phyloP scores from a whole-genome alignment of 2,113 vertebrate genomes.

The Ciconia boyciana region DNA sequence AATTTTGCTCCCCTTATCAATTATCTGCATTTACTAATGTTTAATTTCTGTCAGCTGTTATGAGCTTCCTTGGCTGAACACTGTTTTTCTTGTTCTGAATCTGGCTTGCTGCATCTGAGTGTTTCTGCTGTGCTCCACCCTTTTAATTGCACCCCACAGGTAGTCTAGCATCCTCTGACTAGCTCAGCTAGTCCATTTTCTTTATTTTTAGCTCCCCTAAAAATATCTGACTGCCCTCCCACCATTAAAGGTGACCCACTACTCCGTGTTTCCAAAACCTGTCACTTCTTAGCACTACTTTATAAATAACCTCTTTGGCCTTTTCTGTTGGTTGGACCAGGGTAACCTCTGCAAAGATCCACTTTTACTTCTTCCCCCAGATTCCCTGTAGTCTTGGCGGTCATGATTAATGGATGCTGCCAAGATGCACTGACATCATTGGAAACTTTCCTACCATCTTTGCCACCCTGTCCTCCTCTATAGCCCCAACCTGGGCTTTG shows the following conservation, averaged over 20 bases:
- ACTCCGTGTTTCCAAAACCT: background rate
- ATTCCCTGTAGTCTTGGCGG: background rate
- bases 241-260: background rate
- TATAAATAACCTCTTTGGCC: background rate
- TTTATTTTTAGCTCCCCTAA: constrained; percentile 40
- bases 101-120: background rate
- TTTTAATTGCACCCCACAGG: constrained; percentile 22
- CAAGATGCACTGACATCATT: background rate
- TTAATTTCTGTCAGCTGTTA: background rate
- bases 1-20: background rate
- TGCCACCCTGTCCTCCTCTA: background rate
- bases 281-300: background rate
- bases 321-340: background rate
- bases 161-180: constrained; percentile 15
- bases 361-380: background rate
- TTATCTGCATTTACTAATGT: background rate
- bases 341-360: background rate
- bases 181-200: constrained; percentile 11
- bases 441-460: background rate
- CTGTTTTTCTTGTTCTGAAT: background rate
- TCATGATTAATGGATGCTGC: background rate
- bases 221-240: constrained; percentile 21
- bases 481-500: background rate
- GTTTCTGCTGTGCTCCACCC: background rate
- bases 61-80: background rate